Evolutionary conservation across 1,140 invertebrate genomes (phyloP), one percentile per base, ranked within the genome.

Genomic region (Drosophila obscura): DNA sequence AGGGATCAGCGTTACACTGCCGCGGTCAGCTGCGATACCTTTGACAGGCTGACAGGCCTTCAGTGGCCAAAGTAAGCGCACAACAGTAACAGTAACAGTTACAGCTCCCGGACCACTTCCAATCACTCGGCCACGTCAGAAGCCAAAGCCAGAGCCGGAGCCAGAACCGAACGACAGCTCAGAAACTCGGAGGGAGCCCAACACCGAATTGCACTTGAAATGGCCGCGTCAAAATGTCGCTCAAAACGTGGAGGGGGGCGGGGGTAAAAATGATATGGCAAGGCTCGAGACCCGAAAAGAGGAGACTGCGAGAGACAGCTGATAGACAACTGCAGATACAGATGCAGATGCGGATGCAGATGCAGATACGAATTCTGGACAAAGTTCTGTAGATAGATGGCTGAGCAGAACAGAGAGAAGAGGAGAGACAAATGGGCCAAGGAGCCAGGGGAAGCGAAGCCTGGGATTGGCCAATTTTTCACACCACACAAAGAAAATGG

Each of bases 171-270:
- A 61, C 71, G 19, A 19, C 19, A 19, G 19, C 19, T 19, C 68
- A 58, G 24, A 19, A 35, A 11, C 50, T 11, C 35, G 15, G 41
- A 57, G 19, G 56, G 64, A 68, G 67, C 48, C 61, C 74, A 72
- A 61, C 71, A 67, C 62, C 64, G 75, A 83, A 83, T 60, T 72
- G 80, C 80, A 83, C 75, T 76, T 84, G 77, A 81, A 80, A 68
- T 59, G 72, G 50, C 46, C 67, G 71, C 66, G 81, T 84, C 76
- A 84, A 84, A 84, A 69, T 84, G 81, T 84, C 80, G 62, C 82
- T 85, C 81, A 85, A 58, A 65, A 60, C 35, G 11, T 13, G 35
- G 24, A 22, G 22, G 51, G 28, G 49, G 13, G 53, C 8, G 28
- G 41, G 22, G 4, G 13, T 39, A 39, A 41, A 19, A 39, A 43